Evolutionary conservation across 2,888 invertebrate species (phyloP).

Genomic region (Cosmorhoe ocellata): DNA sequence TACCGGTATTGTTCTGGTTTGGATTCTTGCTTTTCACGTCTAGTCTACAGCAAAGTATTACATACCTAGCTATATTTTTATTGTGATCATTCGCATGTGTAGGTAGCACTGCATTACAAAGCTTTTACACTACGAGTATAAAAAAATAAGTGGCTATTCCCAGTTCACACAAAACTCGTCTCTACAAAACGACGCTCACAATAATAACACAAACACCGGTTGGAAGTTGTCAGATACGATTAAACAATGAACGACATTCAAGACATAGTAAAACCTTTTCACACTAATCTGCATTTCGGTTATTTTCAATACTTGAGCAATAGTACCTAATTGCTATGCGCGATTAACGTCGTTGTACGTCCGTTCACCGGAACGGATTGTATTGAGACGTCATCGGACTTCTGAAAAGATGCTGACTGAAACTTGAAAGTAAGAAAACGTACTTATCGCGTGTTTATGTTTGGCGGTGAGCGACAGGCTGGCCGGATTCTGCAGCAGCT

Average conservation of each 20-base stretch:
- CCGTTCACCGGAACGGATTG: conserved; percentile 62
- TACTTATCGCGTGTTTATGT: conserved; percentile 64
- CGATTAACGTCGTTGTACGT: conserved; percentile 48
- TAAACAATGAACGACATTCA: conserved; percentile 34
- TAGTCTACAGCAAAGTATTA: background rate
- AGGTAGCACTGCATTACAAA: conserved; percentile 30
- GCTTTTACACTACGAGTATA: too few species aligned
- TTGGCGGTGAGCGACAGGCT: conserved; percentile 52
- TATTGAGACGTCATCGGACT: conserved; percentile 58
- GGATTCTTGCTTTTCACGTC: background rate
- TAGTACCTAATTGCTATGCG: conserved; percentile 51
- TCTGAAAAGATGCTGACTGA: conserved; percentile 41
- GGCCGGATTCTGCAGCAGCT: conserved; percentile 66
- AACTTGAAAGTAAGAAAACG: conserved; percentile 49
- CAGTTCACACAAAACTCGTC: too few species aligned
- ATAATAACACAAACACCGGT: conserved; percentile 17
- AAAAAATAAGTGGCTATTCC: too few species aligned
- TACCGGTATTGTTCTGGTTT: conserved; percentile 25
- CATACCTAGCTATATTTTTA: too few species aligned
- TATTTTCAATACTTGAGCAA: conserved; percentile 45
- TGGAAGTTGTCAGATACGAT: conserved; percentile 18
- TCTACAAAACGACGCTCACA: conserved; percentile 1
- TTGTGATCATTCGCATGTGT: background rate
- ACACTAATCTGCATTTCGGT: conserved; percentile 30
- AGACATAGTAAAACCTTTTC: conserved; percentile 31